These are phyloP conservation scores for Dolichopus griseipennis DNA, from an alignment of 2,888 invertebrate species.

Conservation along the genomic window DNA sequence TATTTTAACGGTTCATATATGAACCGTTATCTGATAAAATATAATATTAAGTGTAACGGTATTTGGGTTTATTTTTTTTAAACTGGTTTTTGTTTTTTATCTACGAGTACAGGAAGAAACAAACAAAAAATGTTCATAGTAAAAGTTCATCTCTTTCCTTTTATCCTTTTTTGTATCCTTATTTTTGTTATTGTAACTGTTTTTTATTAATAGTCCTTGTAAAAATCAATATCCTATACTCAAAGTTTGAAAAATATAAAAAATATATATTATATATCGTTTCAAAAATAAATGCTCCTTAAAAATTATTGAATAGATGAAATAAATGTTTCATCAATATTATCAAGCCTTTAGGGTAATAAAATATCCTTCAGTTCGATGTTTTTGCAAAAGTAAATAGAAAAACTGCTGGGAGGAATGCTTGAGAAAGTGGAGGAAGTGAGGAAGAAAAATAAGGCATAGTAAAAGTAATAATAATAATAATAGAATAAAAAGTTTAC, in stretches of 20 bases:
- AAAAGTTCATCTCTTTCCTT: too few relatives aligned
- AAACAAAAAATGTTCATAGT: too few relatives aligned
- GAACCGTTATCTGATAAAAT: neutral
- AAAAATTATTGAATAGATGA: neutral
- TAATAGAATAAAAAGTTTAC: too few relatives aligned
- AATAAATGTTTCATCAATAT: constrained; percentile 6
- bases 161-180: neutral
- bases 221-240: neutral
- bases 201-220: constrained; percentile 1
- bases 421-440: too few relatives aligned
- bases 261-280: neutral
- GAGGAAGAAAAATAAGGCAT: too few relatives aligned
- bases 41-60: too few relatives aligned
- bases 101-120: too few relatives aligned
- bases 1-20: neutral
- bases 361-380: neutral
- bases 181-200: neutral
- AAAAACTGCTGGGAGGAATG: too few relatives aligned
- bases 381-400: too few relatives aligned
- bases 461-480: too few relatives aligned
- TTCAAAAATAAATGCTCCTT: constrained; percentile 1
- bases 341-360: constrained; percentile 4
- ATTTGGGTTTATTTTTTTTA: too few relatives aligned
- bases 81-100: too few relatives aligned
- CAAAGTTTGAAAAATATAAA: neutral